Evolutionary conservation across 1,140 invertebrate species (phyloP), one percentile per base, ranked within the genome.

Genomic region (Tetranychus urticae): DNA sequence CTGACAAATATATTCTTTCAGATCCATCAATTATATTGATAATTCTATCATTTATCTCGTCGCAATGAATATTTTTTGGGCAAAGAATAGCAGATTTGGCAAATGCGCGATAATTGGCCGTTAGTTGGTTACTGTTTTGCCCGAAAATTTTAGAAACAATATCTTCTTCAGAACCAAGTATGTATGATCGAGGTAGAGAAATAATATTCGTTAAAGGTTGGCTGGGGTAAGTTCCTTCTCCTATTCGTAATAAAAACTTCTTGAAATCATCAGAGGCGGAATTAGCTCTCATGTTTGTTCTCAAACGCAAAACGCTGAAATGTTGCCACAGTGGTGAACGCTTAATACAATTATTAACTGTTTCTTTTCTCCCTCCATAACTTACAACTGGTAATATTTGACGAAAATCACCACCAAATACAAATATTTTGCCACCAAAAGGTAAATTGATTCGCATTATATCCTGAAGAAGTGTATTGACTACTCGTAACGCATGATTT

Each of bases 331-430:
- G 61, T 45, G 33, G 48, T 45, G 67, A 70, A 2, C 46, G 59
- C 63, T 71, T 74, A 31, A 74, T 59, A 60, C 66, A 71, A 39
- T 70, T 68, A 66, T 72, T 67, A 0, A 71, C 61, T 64, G 68
- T 66, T 66, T 71, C 67, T 23, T 69, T 69, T 58, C 64, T 58
- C 56, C 69, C 73, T 64, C 58, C 56, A 58, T 68, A 55, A 57
- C 66, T 66, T 64, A 76, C 68, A 61, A 77, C 70, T 52, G 75
- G 73, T 61, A 77, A 65, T 60, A 69, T 75, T 71, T 77, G 72
- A 13, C 71, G 63, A 58, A 75, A 75, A 69, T 74, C 73, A 47
- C 70, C 71, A 47, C 68, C 56, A 12, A 73, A 57, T 12, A 75
- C 60, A 65, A 77, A 62, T 37, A 71, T 14, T 35, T 56, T 45